Conservation (phyloP, 2,888 invertebrate species). For the Muscina levida region DNA sequence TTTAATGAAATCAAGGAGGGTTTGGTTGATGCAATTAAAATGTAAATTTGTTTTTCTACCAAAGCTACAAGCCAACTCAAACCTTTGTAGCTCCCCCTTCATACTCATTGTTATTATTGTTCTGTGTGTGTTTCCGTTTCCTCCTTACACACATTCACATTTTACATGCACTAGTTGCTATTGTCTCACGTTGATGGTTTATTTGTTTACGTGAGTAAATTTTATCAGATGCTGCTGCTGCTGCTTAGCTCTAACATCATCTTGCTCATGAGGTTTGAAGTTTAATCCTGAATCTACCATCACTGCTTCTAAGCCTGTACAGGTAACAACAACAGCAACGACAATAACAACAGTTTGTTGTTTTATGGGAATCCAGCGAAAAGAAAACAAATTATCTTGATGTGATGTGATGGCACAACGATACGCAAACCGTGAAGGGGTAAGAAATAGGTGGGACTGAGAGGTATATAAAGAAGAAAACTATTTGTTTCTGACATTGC, state of each 20-base stretch:
- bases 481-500: too few species aligned
- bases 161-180: background rate
- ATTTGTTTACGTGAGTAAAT: constrained; percentile 34
- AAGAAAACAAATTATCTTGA: background rate
- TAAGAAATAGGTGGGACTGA: too few species aligned
- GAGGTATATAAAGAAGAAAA: too few species aligned
- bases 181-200: constrained; percentile 35
- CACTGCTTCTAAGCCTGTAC: background rate
- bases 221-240: background rate
- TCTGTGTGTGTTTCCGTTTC: constrained; percentile 11
- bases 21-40: constrained; percentile 53
- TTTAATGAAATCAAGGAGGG: background rate
- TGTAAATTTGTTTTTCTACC: constrained; percentile 58
- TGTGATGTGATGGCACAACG: too few species aligned
- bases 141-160: background rate
- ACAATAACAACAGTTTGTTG: background rate
- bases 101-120: background rate
- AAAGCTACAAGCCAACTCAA: constrained; percentile 30
- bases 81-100: background rate
- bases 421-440: too few species aligned
- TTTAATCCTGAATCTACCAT: background rate
- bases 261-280: background rate
- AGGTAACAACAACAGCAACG: background rate
- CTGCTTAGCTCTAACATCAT: background rate
- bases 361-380: background rate